Evolutionary conservation across 2,888 invertebrate species (phyloP), one percentile per base, ranked within the genome.

Genomic region (Nephrocerus scutellatus): DNA sequence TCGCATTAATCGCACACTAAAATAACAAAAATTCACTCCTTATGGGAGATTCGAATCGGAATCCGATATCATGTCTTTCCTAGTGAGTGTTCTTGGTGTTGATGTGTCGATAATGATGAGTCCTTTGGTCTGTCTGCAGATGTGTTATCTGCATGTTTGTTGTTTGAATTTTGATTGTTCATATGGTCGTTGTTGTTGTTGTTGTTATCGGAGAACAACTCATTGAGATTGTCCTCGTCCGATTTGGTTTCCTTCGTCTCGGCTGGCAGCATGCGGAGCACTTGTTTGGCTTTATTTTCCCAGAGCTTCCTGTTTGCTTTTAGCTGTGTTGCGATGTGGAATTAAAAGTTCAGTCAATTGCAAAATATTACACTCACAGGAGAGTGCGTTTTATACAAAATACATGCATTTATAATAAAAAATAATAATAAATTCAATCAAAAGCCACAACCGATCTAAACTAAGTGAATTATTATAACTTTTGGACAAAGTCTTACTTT

Each of bases 221-320:
- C 52, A 41, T 48, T 50, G 31, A 51, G 48, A 43, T 44, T 51
- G 31, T 62, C 57, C 32, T 64, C 63, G 22, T 57, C 58, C 15
- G 59, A 57, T 35, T 59, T 54, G 16, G 50, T 43, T 35, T 59
- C 55, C 42, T 51, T 52, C 18, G 39, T 39, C 14, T 53, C 50
- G 37, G 49, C 52, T 13, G 57, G 54, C 36, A 49, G 44, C 44
- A 66, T 54, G 44, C 60, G 58, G 37, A 69, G 49, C 42, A 69
- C 59, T 56, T 69, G 57, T 43, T 68, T 65, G 12, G 67, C 69
- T 48, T 67, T 67, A 59, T 57, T 63, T 59, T 69, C 67, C 68
- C 68, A 69, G 39, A 66, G 54, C 44, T 60, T 57, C 50, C 65
- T 62, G 58, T 69, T 66, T 39, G 65, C 67, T 57, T 62, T 68